Evolutionary conservation across 2,888 invertebrate genomes (phyloP).

Genomic region (Oeneis ivallda): DNA sequence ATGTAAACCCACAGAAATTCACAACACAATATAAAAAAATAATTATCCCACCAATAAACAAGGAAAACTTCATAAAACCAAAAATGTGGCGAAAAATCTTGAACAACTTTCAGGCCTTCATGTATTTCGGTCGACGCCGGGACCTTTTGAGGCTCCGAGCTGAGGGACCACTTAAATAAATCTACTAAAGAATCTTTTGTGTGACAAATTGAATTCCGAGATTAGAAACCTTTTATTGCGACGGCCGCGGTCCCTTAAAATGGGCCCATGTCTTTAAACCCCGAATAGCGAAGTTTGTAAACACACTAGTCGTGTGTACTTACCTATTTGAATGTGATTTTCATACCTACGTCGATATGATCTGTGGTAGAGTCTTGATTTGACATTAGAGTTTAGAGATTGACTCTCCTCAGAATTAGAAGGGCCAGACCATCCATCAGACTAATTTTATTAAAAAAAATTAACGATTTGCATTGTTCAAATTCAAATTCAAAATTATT

Average conservation of each 20-base stretch:
- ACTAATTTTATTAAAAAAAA: too few relatives aligned
- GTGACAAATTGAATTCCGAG: constrained; percentile 20
- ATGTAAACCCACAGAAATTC: not conserved
- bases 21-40: not conserved
- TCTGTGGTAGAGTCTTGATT: too few relatives aligned
- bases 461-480: too few relatives aligned
- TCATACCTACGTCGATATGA: too few relatives aligned
- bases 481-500: too few relatives aligned
- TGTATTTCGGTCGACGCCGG: not conserved
- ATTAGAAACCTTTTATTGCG: constrained; percentile 21
- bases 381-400: too few relatives aligned
- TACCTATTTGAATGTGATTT: too few relatives aligned
- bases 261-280: not conserved
- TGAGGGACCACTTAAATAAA: constrained; percentile 26
- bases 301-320: too few relatives aligned
- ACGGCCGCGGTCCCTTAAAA: not conserved
- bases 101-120: constrained; percentile 12
- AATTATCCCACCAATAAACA: not conserved
- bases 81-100: constrained; percentile 3
- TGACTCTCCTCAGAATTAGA: too few relatives aligned
- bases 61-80: not conserved
- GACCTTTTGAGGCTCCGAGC: constrained; percentile 1
- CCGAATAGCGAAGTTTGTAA: too few relatives aligned
- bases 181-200: constrained; percentile 22
- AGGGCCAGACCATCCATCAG: too few relatives aligned